Evolutionary conservation across 35 echinoderm and acorn worm genomes (phyloP).

Genomic region (Amphiura filiformis): DNA sequence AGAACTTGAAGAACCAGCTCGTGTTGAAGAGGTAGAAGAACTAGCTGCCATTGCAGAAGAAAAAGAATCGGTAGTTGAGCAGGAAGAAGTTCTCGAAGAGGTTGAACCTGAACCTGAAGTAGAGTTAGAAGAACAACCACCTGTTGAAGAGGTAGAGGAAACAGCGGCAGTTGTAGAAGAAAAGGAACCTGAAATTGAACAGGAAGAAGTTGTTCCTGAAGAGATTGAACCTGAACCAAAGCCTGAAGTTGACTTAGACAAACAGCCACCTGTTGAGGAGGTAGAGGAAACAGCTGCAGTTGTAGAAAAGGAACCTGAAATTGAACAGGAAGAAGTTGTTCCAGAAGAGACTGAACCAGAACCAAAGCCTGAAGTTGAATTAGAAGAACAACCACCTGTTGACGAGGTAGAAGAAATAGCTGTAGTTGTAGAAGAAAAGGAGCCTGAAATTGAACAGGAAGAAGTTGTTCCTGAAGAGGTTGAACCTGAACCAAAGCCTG

Average conservation of each 20-base stretch:
- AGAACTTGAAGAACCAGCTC: background rate
- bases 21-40: background rate
- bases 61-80: background rate
- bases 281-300: too few relatives aligned
- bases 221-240: background rate
- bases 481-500: too few relatives aligned
- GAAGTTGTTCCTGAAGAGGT: too few relatives aligned
- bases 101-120: constrained; percentile 11
- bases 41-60: background rate
- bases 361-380: background rate
- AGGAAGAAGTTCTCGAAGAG: background rate
- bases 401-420: background rate
- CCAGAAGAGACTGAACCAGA: background rate
- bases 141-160: background rate
- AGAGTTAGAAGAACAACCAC: background rate
- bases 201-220: constrained; percentile 22
- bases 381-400: background rate
- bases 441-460: background rate
- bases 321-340: constrained; percentile 8
- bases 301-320: constrained; percentile 16
- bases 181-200: constrained; percentile 16
- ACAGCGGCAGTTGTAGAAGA: background rate
- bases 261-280: too few relatives aligned
- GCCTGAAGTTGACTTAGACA: background rate
- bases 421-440: background rate